Percentiles rank a stretch among this genome's conserved stretches.
Evolutionary conservation across 1,140 invertebrate species (phyloP).

Genomic region (Pachyrhynchus sulphureomaculatus): DNA sequence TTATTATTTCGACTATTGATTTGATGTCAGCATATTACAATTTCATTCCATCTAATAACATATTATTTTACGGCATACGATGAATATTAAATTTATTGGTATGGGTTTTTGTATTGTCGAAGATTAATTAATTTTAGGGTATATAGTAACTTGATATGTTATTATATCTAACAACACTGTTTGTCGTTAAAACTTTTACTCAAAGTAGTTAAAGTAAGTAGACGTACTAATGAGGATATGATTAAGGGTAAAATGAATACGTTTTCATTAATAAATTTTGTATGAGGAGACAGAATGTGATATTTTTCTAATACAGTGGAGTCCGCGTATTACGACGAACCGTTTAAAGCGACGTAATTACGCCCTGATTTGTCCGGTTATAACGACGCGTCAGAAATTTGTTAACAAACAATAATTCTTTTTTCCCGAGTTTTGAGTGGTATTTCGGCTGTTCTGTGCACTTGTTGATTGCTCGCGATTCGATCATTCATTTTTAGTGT

Average conservation of each 20-base stretch:
- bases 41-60: slow-evolving; percentile 20
- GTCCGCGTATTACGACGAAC: too few species aligned
- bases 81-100: slow-evolving; percentile 27
- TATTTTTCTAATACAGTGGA: too few species aligned
- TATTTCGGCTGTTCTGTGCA: too few species aligned
- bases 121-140: slow-evolving; percentile 26
- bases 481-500: too few species aligned
- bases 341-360: too few species aligned
- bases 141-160: slow-evolving; percentile 5
- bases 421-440: too few species aligned
- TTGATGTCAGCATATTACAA: slow-evolving; percentile 20
- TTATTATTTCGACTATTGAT: slow-evolving; percentile 29
- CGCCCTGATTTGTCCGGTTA: too few species aligned
- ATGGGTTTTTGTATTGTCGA: slow-evolving; percentile 9
- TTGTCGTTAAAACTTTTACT: slow-evolving; percentile 15
- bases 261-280: slow-evolving; percentile 4
- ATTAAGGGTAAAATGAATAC: slow-evolving; percentile 4
- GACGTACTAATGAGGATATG: slow-evolving; percentile 12
- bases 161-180: slow-evolving; percentile 16
- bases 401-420: too few species aligned
- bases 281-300: too few species aligned
- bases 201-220: slow-evolving; percentile 11
- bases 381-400: too few species aligned
- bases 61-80: slow-evolving; percentile 20
- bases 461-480: too few species aligned